Evolutionary conservation across 2,113 vertebrate species (phyloP), one percentile per base, ranked within the genome.

Genomic region (Laticauda laticaudata): DNA sequence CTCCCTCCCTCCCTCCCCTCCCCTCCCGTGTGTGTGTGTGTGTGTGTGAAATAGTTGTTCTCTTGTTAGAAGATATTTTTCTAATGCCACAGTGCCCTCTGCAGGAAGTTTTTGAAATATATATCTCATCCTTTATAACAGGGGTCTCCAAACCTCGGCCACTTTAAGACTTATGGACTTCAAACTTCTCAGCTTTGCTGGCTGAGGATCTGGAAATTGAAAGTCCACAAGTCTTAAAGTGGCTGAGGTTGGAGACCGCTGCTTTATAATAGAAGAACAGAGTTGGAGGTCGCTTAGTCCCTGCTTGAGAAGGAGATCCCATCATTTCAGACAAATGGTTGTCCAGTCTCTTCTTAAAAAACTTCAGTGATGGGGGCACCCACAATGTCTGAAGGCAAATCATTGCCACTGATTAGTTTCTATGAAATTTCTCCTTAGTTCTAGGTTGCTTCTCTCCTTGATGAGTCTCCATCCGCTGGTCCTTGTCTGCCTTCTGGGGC

Each of bases 81-180:
- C 57, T 5, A 88, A 3, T 1, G 87, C 53, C 93, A 51, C 54
- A 21, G 91, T 94, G 92, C 95, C 96, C 95, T 39, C 96, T 96
- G 51, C 51, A 95, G 97, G 95, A 24, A 81, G 92, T 81, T 89
- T 0, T 10, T n/a, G 18, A 64, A 51, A 6, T 20, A 18, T 48
- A 0, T 0, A 29, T 9, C 11, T 86, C 20, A 18, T 29, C 21
- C 24, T 61, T 61, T 26, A 61, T 61, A 61, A 61, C 9, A 61
- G 64, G 48, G 7, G 6, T 48, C 48, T 48, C 48, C 48, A 48
- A 48, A 48, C 48, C 8, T 51, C 8, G 48, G 48, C 48, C 48
- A 51, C 48, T 48, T 48, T 51, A 51, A 51, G 48, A 10, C 8
- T 51, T 51, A 7, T 51, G 48, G 8, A 51, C 48, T 51, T 51